Conservation (phyloP, 2,113 vertebrate genomes). For the Alaudala cheleensis region DNA sequence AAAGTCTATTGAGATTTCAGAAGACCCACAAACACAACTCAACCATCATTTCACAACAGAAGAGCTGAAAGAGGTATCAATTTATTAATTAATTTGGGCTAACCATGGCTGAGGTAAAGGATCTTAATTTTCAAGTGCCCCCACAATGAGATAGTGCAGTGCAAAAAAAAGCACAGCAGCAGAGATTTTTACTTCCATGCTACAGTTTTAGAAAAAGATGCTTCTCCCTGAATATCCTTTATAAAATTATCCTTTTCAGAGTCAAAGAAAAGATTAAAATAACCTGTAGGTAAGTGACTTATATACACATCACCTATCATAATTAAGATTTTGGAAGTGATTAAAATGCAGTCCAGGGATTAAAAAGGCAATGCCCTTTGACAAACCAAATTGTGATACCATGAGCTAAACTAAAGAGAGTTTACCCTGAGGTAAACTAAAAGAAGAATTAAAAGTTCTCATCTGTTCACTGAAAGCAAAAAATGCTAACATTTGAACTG, state of each 20-base stretch:
- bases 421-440: background rate
- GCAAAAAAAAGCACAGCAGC: background rate
- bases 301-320: accelerated
- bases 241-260: background rate
- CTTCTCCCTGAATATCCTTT: background rate
- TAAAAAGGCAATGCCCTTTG: background rate
- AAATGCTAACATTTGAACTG: background rate
- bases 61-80: background rate
- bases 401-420: background rate
- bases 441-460: background rate
- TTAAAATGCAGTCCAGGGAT: background rate
- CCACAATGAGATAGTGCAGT: background rate
- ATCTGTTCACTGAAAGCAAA: background rate
- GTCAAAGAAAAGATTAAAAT: background rate
- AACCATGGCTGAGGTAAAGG: background rate
- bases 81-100: background rate
- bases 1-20: background rate
- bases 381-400: background rate
- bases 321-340: background rate
- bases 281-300: background rate
- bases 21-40: background rate
- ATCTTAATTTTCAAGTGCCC: background rate
- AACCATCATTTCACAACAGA: background rate
- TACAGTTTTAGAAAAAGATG: background rate
- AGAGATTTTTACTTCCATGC: background rate